A percentile compares a stretch with the other conserved stretches of the same genome.
These are phyloP conservation scores for Clanis bilineata DNA, from an alignment of 2,888 invertebrate genomes.

Conservation along the genomic window DNA sequence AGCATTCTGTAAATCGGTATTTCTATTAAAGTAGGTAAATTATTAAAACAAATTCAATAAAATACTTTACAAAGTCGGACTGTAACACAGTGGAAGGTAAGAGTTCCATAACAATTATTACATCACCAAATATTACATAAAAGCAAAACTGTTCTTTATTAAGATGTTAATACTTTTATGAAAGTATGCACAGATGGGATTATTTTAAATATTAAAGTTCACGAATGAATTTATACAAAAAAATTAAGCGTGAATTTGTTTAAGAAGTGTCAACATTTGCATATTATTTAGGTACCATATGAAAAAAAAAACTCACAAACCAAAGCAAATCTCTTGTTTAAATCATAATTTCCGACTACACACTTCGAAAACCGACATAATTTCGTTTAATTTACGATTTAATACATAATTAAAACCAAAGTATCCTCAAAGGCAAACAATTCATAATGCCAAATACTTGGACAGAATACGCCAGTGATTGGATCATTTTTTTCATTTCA, in stretches of 20 bases:
- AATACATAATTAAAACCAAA: not conserved
- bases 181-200: not conserved
- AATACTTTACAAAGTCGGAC: not conserved
- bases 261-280: not conserved
- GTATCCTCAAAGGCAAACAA: not conserved
- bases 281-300: too few species aligned
- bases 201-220: not conserved
- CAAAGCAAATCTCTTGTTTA: too few species aligned
- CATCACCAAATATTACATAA: constrained; percentile 16
- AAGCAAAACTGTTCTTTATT: constrained; percentile 7
- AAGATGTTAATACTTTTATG: constrained; percentile 5
- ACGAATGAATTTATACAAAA: not conserved
- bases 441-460: constrained; percentile 7
- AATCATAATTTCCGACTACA: too few species aligned
- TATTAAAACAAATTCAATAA: not conserved
- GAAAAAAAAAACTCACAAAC: too few species aligned
- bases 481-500: constrained; percentile 14
- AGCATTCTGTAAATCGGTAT: not conserved
- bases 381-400: not conserved
- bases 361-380: not conserved
- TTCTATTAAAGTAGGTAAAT: too few species aligned
- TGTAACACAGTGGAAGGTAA: not conserved
- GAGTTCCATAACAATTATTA: constrained; percentile 17
- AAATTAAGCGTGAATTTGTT: too few species aligned
- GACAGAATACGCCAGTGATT: constrained; percentile 5